Percentiles rank a stretch among this genome's conserved stretches.
Conservation (phyloP, 2,888 invertebrate genomes). For the Ophioninae sp. region DNA sequence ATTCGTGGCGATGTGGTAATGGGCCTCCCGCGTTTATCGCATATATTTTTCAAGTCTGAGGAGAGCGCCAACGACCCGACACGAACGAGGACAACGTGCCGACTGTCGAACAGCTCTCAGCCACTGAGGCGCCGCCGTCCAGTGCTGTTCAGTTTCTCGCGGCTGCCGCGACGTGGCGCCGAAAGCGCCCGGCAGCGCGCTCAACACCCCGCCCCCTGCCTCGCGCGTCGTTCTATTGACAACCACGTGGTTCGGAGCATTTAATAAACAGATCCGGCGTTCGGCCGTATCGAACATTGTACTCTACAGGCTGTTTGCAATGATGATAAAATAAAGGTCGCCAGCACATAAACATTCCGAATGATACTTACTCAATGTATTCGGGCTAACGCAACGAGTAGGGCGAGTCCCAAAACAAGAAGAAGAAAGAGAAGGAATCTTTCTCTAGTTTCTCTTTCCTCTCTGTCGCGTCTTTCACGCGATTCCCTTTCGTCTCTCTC, state of each 20-base stretch:
- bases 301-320: background rate
- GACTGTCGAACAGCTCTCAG: background rate
- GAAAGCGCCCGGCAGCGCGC: background rate
- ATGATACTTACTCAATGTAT: slow-evolving; percentile 23
- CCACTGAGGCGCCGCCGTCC: slow-evolving; percentile 11
- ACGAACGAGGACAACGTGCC: slow-evolving; percentile 18
- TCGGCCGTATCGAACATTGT: background rate
- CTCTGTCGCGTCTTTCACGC: slow-evolving; percentile 17
- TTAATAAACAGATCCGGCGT: background rate
- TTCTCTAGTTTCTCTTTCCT: slow-evolving; percentile 26
- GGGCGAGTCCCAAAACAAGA: slow-evolving; percentile 30
- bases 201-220: background rate
- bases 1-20: background rate
- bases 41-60: background rate
- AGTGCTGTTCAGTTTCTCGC: slow-evolving; percentile 18
- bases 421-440: slow-evolving; percentile 30
- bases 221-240: background rate
- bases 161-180: slow-evolving; percentile 14
- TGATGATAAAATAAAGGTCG: too few relatives aligned
- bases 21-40: background rate
- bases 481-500: slow-evolving; percentile 11
- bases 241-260: slow-evolving; percentile 18
- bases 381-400: slow-evolving; percentile 7
- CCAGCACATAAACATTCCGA: background rate
- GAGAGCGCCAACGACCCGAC: background rate